A percentile compares a stretch with the other conserved stretches of the same genome.
These are phyloP conservation scores for Pangasianodon gigas DNA, from an alignment of 2,113 vertebrate species.

Conservation along the genomic window DNA sequence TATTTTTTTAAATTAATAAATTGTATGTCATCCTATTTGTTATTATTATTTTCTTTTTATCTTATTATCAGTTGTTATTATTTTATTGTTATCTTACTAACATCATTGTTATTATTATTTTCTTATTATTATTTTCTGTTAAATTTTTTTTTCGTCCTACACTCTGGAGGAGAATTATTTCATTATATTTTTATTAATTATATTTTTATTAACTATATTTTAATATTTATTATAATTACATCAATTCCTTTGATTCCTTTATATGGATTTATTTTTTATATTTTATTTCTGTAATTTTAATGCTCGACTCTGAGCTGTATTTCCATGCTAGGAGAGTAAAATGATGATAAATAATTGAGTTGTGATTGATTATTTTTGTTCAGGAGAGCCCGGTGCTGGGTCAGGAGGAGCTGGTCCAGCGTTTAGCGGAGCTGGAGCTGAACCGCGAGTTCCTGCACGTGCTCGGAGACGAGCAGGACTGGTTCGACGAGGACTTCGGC, in stretches of 20 bases:
- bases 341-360: neutral
- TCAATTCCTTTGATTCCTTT: neutral
- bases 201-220: neutral
- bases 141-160: neutral
- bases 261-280: neutral
- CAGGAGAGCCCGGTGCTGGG: conserved; percentile 91
- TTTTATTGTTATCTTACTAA: too few relatives aligned
- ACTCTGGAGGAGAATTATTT: neutral
- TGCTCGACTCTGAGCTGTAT: neutral
- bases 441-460: conserved; percentile 83
- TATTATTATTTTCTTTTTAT: too few relatives aligned
- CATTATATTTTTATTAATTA: neutral
- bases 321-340: neutral
- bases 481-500: conserved; percentile 99
- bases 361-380: neutral
- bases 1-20: too few relatives aligned
- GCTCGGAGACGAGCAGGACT: conserved; percentile 92
- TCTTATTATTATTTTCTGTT: neutral
- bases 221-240: neutral
- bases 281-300: neutral
- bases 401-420: conserved; percentile 90
- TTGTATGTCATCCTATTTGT: too few relatives aligned
- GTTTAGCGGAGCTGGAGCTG: conserved; percentile 89
- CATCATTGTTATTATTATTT: neutral
- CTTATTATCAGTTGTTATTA: too few relatives aligned